phyloP scores from a whole-genome alignment of 2,888 invertebrate species.

The Orthosia cruda region DNA sequence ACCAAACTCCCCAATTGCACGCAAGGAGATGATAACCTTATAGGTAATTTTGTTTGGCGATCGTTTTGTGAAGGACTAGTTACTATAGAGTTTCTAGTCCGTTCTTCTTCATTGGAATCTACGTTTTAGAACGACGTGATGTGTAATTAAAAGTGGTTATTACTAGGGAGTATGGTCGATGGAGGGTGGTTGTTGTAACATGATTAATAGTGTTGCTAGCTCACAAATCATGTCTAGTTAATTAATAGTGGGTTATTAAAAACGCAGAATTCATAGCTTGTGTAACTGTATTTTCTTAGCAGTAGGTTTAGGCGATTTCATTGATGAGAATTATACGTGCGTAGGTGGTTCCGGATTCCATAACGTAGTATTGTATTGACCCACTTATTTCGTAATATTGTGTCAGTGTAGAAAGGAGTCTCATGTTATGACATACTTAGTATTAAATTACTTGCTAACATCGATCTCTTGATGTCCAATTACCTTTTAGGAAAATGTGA shows the following conservation, averaged over 20 bases:
- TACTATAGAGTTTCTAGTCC: neutral
- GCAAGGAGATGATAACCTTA: too few relatives aligned
- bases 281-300: neutral
- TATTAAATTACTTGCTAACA: neutral
- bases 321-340: slow-evolving; percentile 6
- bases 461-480: neutral
- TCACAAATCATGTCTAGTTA: neutral
- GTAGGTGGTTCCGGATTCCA: slow-evolving; percentile 40
- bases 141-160: neutral
- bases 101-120: slow-evolving; percentile 6
- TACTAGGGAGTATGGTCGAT: neutral
- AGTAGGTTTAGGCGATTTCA: slow-evolving; percentile 7
- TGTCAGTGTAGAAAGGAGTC: slow-evolving; percentile 37
- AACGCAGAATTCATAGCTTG: neutral
- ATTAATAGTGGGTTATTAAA: neutral
- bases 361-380: slow-evolving; percentile 16
- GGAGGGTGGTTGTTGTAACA: neutral
- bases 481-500: neutral
- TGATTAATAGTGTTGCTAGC: slow-evolving; percentile 1
- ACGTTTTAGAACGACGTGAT: neutral
- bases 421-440: slow-evolving; percentile 21
- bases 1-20: too few relatives aligned
- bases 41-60: neutral
- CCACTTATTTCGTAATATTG: slow-evolving; percentile 33
- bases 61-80: neutral